Evolutionary conservation across 1,140 invertebrate genomes (phyloP).

Genomic region (Eufriesea mexicana): DNA sequence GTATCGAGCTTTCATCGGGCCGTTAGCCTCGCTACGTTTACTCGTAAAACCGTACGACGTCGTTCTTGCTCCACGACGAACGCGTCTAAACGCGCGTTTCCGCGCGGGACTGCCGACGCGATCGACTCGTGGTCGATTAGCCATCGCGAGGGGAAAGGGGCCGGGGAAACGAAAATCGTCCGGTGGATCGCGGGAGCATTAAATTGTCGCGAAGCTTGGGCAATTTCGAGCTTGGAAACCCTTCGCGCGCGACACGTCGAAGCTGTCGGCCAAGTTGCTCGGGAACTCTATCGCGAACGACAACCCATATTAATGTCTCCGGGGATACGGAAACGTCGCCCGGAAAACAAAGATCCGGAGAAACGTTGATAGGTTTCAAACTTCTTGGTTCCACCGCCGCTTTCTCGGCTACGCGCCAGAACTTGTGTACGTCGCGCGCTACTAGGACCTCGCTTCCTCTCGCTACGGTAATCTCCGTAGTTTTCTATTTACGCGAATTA

Average conservation of each 20-base stretch:
- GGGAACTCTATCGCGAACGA: slow-evolving; percentile 24
- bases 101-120: not conserved
- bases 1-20: slow-evolving; percentile 26
- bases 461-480: too few relatives aligned
- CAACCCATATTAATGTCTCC: slow-evolving; percentile 31
- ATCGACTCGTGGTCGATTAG: not conserved
- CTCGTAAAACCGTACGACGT: slow-evolving; percentile 41
- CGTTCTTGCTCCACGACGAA: slow-evolving; percentile 7
- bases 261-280: not conserved
- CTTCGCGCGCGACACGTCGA: not conserved
- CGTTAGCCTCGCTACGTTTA: not conserved
- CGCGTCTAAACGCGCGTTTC: slow-evolving; percentile 6
- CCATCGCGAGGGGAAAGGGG: not conserved
- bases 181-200: not conserved
- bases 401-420: too few relatives aligned
- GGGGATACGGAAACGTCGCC: not conserved
- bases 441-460: too few relatives aligned
- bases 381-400: not conserved
- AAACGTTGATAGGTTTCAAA: slow-evolving; percentile 11
- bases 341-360: slow-evolving; percentile 9
- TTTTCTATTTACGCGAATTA: too few relatives aligned
- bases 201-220: not conserved
- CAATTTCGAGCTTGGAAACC: not conserved
- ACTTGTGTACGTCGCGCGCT: too few relatives aligned
- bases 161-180: not conserved